Evolutionary conservation across 2,797 vertebrate species (phyloP), one percentile per base, ranked within the genome.

Genomic region (Nyctibius grandis): DNA sequence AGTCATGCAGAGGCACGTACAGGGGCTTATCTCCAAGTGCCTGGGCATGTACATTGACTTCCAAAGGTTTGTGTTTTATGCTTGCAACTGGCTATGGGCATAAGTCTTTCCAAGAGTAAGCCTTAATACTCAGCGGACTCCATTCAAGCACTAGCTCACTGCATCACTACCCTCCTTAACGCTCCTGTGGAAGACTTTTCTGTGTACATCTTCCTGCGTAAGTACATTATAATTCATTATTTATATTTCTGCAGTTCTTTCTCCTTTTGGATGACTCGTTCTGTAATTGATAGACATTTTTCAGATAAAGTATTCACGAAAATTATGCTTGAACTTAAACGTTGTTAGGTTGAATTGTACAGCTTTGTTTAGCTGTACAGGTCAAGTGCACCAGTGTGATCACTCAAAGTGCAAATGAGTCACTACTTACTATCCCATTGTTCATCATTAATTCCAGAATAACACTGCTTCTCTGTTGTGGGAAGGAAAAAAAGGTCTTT

Each of bases 241-340:
- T 83, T 90, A 22, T 45, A 54, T 77, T 85, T 96, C 48, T 67
- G 19, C n/a, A 44, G 29, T 59, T 85, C 11, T 57, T 38, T 77
- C 25, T 89, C 23, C 4, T 57, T 93, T 94, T 50, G 53, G 8
- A 40, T 94, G 91, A 91, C 28, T 95, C 89, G 88, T 73, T 83
- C 56, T 44, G 11, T 42, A 88, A 75, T 6, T 76, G 73, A 78
- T 19, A 85, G 63, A 73, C 44, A 56, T 68, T 95, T 92, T 79
- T 74, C 38, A 68, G 50, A 64, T 42, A 36, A 81, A 68, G 11
- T 22, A 11, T 65, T 83, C 64, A 65, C 67, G 29, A 92, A 87
- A 89, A 93, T 80, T 36, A 33, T 33, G 6, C 42, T 67, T 89
- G 78, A 91, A 83, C 26, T 60, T 70, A 65, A 74, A 91, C 31